A percentile compares a stretch with the other conserved stretches of the same genome.
phyloP scores from a whole-genome alignment of 2,113 vertebrate species.

The Solea senegalensis region DNA sequence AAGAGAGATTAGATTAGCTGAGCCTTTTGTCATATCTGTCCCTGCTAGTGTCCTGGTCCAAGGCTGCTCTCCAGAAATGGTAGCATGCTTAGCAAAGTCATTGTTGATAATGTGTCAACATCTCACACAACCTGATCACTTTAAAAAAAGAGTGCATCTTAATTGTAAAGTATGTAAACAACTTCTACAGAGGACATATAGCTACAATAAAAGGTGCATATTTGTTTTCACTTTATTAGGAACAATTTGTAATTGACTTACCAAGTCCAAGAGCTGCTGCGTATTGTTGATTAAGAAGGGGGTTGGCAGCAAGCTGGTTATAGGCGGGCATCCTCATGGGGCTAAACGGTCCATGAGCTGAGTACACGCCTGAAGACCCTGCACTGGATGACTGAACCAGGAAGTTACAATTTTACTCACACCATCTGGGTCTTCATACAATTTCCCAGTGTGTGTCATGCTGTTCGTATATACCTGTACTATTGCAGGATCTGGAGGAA shows the following conservation, averaged over 20 bases:
- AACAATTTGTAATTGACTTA: slow-evolving; percentile 56
- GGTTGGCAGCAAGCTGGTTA: slow-evolving; percentile 89
- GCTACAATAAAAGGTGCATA: background rate
- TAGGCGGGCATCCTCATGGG: slow-evolving; percentile 90
- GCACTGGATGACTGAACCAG: slow-evolving; percentile 89
- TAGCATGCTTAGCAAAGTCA: too few relatives aligned
- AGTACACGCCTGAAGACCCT: slow-evolving; percentile 83
- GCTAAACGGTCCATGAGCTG: slow-evolving; percentile 87
- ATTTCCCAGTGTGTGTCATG: too few relatives aligned
- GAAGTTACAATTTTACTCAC: background rate
- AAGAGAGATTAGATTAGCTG: too few relatives aligned
- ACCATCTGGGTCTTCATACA: background rate
- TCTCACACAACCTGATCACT: too few relatives aligned
- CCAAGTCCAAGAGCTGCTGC: slow-evolving; percentile 91
- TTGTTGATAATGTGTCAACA: too few relatives aligned
- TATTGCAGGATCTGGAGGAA: slow-evolving; percentile 95
- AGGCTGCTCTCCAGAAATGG: too few relatives aligned
- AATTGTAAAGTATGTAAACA: background rate
- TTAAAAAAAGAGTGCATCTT: too few relatives aligned
- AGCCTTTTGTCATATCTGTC: too few relatives aligned
- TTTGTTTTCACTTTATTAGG: background rate
- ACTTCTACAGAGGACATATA: background rate
- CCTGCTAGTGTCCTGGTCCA: too few relatives aligned
- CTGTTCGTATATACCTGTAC: slow-evolving; percentile 84
- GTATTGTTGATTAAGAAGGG: slow-evolving; percentile 91